These are phyloP conservation scores for Sphaeridia pumilis DNA, from an alignment of 2,888 invertebrate species.

Conservation along the genomic window DNA sequence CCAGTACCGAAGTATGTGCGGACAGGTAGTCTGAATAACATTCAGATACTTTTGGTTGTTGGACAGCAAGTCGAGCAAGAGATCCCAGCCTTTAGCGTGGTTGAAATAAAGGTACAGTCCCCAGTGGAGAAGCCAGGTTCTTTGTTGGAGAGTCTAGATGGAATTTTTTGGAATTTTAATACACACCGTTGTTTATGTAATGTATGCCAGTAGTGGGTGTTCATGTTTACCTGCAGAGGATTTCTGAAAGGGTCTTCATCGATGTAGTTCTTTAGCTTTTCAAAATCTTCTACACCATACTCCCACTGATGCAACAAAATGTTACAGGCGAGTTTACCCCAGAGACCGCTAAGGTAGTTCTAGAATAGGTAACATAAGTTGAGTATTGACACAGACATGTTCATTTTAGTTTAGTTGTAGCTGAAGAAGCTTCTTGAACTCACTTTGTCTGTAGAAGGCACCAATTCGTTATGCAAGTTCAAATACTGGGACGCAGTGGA, in stretches of 20 bases:
- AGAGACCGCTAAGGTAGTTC: conserved; percentile 79
- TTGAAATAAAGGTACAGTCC: conserved; percentile 98
- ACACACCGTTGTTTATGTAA: too few species aligned
- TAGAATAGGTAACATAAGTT: too few species aligned
- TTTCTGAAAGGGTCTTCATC: conserved; percentile 74
- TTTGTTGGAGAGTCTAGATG: conserved; percentile 73
- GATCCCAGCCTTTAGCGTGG: conserved; percentile 89
- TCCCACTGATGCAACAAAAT: conserved; percentile 94
- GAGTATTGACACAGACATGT: too few species aligned
- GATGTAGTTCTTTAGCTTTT: conserved; percentile 87
- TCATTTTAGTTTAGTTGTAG: too few species aligned
- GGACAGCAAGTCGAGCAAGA: conserved; percentile 95
- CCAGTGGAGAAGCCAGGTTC: conserved; percentile 99
- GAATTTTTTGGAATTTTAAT: too few species aligned
- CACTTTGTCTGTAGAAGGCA: conserved; percentile 80
- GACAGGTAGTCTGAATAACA: conserved; percentile 98
- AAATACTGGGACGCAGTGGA: conserved; percentile 86
- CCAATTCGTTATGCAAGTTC: conserved; percentile 89
- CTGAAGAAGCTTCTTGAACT: too few species aligned
- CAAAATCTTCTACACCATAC: conserved; percentile 89
- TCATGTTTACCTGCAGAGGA: conserved; percentile 66
- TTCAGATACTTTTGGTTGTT: conserved; percentile 84
- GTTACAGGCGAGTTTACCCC: conserved; percentile 88
- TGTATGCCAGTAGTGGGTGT: too few species aligned
- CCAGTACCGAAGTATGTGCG: conserved; percentile 93